A percentile compares a stretch with the other conserved stretches of the same genome.
phyloP scores from a whole-genome alignment of 2,113 vertebrate species.

The Psilopogon haemacephalus region DNA sequence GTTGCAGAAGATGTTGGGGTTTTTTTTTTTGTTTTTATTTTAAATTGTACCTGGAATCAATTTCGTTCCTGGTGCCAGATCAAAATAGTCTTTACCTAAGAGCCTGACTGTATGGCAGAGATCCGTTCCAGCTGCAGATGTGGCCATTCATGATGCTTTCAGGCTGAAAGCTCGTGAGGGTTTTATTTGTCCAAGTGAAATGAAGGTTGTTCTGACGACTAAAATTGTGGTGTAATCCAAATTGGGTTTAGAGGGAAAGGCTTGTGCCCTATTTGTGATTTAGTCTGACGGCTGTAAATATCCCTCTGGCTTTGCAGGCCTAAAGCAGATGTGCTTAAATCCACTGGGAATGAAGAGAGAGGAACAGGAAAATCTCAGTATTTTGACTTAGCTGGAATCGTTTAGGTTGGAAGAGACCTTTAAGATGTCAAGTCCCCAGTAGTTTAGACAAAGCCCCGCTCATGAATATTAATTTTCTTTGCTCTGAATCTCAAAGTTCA shows the following conservation, averaged over 20 bases:
- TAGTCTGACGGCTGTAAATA: not conserved
- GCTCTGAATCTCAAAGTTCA: not conserved
- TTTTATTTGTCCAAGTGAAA: not conserved
- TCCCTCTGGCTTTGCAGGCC: not conserved
- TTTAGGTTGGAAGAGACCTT: too few species aligned
- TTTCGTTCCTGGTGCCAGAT: rapidly evolving
- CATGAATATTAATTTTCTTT: not conserved
- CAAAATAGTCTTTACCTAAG: not conserved
- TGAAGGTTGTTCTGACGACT: not conserved
- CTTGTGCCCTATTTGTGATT: not conserved
- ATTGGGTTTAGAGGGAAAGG: not conserved
- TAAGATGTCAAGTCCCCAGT: not conserved
- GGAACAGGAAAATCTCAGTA: rapidly evolving
- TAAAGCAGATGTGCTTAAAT: not conserved
- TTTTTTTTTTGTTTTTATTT: too few species aligned
- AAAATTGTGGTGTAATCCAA: not conserved
- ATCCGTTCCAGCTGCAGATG: not conserved
- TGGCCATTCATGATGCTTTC: not conserved
- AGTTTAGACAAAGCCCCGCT: not conserved
- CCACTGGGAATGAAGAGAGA: not conserved
- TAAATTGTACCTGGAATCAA: conserved; percentile 1
- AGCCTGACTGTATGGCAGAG: not conserved
- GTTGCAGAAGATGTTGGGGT: not conserved
- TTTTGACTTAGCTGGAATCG: not conserved
- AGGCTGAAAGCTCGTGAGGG: not conserved